Evolutionary conservation across 2,113 vertebrate species (phyloP).

Genomic region (Tapirus terrestris): DNA sequence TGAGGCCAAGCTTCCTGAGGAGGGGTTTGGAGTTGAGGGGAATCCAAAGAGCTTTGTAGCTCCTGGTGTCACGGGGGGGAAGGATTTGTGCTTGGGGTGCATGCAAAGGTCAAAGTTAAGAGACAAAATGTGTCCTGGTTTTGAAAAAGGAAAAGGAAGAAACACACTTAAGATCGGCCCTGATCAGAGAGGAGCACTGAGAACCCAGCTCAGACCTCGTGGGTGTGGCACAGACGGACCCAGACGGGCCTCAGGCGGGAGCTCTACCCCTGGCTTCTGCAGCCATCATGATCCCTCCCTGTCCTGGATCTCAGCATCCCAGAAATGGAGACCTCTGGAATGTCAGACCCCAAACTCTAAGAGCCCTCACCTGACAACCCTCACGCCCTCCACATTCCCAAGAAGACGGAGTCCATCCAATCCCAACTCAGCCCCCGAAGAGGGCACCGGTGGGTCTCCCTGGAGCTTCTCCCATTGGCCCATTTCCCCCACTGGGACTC

Average conservation of each 20-base stretch:
- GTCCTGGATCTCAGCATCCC: not conserved
- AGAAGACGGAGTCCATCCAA: not conserved
- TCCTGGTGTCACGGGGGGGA: not conserved
- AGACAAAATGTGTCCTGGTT: not conserved
- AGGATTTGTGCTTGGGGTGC: not conserved
- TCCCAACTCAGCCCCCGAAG: not conserved
- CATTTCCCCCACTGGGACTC: fast-evolving
- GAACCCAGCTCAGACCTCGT: fast-evolving
- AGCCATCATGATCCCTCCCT: fast-evolving
- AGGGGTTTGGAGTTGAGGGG: not conserved
- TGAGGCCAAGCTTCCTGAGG: not conserved
- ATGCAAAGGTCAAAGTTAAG: not conserved
- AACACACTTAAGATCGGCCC: not conserved
- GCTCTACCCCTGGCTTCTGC: not conserved
- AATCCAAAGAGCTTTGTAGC: not conserved
- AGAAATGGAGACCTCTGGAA: not conserved
- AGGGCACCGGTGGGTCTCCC: not conserved
- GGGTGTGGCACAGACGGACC: not conserved
- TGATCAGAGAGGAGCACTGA: not conserved
- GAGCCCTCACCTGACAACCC: not conserved
- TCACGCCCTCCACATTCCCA: not conserved
- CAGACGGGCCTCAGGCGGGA: not conserved
- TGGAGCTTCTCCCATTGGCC: not conserved
- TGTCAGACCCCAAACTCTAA: not conserved
- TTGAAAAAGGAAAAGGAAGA: not conserved